Conservation (phyloP, 1,140 invertebrate genomes). For the Drosophila guanche region DNA sequence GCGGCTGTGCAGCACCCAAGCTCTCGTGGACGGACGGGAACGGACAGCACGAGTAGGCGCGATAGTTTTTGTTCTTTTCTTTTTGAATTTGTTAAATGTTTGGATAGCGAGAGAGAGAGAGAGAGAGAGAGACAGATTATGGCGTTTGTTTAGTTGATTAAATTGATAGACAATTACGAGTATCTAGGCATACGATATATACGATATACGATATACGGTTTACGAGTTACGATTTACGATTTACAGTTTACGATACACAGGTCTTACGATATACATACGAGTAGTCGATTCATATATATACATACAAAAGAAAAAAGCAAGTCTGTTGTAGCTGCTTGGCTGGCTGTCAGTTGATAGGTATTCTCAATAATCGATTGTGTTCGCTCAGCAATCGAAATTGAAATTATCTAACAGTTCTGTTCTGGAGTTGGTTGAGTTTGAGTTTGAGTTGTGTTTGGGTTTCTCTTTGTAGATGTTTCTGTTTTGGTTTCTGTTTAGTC, state of each 20-base stretch:
- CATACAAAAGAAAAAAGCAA: slow-evolving; percentile 78
- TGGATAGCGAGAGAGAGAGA: slow-evolving; percentile 15
- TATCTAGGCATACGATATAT: slow-evolving; percentile 51
- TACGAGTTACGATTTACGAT: slow-evolving; percentile 4
- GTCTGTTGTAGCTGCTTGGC: slow-evolving; percentile 50
- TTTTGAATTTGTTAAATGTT: slow-evolving; percentile 30
- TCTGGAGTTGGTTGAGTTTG: slow-evolving; percentile 16
- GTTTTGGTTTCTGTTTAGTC: slow-evolving; percentile 6
- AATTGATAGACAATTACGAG: slow-evolving; percentile 49
- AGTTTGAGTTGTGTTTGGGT: no score
- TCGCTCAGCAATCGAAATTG: slow-evolving; percentile 71
- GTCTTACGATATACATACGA: slow-evolving; percentile 61
- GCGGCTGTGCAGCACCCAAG: not conserved
- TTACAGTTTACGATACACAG: no score
- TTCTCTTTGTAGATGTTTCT: slow-evolving; percentile 7
- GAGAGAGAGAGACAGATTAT: slow-evolving; percentile 10
- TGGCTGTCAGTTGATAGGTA: slow-evolving; percentile 51
- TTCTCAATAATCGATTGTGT: slow-evolving; percentile 67
- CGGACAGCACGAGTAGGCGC: slow-evolving; percentile 15
- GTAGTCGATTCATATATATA: slow-evolving; percentile 42
- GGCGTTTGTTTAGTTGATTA: slow-evolving; percentile 37
- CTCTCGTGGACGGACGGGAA: slow-evolving; percentile 18
- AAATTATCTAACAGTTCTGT: slow-evolving; percentile 69
- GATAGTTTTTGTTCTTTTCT: no score
- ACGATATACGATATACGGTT: slow-evolving; percentile 47